Evolutionary conservation across 2,113 vertebrate genomes (phyloP).

Genomic region (Sardina pilchardus): DNA sequence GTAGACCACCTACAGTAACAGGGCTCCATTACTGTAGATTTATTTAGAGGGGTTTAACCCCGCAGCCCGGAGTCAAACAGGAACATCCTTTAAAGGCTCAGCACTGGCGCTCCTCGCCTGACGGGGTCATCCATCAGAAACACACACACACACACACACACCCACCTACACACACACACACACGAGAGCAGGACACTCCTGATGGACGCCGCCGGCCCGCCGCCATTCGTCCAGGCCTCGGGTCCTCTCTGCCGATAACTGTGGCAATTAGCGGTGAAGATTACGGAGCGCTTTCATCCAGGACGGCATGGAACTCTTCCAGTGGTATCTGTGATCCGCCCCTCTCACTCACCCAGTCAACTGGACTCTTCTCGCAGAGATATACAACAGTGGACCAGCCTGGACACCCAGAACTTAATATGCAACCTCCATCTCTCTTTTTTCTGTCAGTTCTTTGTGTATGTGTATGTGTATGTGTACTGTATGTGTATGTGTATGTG

Average conservation of each 20-base stretch:
- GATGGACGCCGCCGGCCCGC: constrained; percentile 51
- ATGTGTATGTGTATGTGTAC: no score
- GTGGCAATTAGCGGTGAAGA: constrained; percentile 75
- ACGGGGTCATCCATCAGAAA: constrained; percentile 42
- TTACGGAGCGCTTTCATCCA: constrained; percentile 73
- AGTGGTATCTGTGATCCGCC: constrained; percentile 68
- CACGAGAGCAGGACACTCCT: constrained; percentile 35
- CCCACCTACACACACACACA: neutral
- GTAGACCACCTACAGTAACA: constrained; percentile 32
- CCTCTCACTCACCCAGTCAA: constrained; percentile 28
- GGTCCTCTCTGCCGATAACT: constrained; percentile 74
- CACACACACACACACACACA: neutral
- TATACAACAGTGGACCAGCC: constrained; percentile 67
- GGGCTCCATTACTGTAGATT: constrained; percentile 53
- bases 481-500: no score
- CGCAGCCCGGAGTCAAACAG: constrained; percentile 51
- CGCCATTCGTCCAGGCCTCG: constrained; percentile 66
- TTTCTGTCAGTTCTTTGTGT: no score
- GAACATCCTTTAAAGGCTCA: constrained; percentile 53
- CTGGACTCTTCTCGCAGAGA: constrained; percentile 66
- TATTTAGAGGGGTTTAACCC: constrained; percentile 56
- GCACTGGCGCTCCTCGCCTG: constrained; percentile 42
- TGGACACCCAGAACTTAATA: constrained; percentile 64
- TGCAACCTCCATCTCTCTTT: no score
- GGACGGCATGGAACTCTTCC: constrained; percentile 70